Conservation (phyloP, 1,140 invertebrate species). For the Vanessa atalanta region DNA sequence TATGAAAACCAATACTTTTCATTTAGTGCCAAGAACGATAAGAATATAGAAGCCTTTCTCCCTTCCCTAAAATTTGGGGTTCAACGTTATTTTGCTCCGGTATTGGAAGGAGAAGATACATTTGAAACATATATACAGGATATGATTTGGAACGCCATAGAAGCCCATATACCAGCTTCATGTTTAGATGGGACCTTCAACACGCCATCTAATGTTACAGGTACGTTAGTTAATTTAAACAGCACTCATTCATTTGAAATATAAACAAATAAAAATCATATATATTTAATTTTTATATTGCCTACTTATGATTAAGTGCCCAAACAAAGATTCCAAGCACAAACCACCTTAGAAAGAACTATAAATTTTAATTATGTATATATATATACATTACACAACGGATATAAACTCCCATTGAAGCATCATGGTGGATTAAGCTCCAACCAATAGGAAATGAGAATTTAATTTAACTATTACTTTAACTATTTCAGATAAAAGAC, state of each 20-base stretch:
- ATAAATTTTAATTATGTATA: no score
- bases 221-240: slow-evolving; percentile 32
- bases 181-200: slow-evolving; percentile 63
- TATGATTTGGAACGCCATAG: slow-evolving; percentile 56
- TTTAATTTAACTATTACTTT: no score
- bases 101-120: slow-evolving; percentile 44
- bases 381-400: no score
- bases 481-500: slow-evolving; percentile 32
- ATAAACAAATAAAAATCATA: no score
- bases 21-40: slow-evolving; percentile 62
- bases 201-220: slow-evolving; percentile 53
- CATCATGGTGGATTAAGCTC: no score
- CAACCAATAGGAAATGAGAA: no score
- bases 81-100: slow-evolving; percentile 56
- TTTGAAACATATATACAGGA: slow-evolving; percentile 44
- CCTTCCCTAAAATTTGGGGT: slow-evolving; percentile 36
- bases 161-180: slow-evolving; percentile 52
- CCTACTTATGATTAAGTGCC: no score
- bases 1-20: neutral
- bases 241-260: no score
- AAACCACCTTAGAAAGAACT: no score
- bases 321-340: no score
- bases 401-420: no score
- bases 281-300: no score
- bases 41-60: slow-evolving; percentile 42